Evolutionary conservation across 2,797 vertebrate species (phyloP).

Genomic region (Arvicola amphibius): DNA sequence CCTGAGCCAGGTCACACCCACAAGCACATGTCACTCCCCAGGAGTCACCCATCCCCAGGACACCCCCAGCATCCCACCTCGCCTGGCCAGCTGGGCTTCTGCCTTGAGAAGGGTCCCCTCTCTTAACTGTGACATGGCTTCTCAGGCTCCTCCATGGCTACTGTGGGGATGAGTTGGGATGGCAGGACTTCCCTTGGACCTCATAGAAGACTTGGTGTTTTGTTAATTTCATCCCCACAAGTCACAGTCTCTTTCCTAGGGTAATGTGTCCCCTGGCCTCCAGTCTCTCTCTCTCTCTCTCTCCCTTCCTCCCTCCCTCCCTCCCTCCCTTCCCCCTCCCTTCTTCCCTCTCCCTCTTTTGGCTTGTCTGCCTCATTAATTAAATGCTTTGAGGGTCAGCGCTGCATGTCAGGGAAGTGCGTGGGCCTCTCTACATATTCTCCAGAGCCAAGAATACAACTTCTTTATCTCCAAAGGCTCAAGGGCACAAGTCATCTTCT

Average conservation of each 20-base stretch:
- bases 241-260: not conserved
- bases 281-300: too few species aligned
- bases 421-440: conserved; percentile 7
- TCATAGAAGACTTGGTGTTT: not conserved
- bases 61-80: not conserved
- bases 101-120: not conserved
- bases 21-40: accelerated
- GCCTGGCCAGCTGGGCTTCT: not conserved
- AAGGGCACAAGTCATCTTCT: not conserved
- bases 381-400: not conserved
- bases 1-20: not conserved
- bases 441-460: not conserved
- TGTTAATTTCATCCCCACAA: too few species aligned
- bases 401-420: not conserved
- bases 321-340: too few species aligned
- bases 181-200: not conserved
- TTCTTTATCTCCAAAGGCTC: not conserved
- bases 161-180: not conserved
- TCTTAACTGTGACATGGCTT: not conserved
- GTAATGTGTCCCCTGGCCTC: not conserved
- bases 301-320: too few species aligned
- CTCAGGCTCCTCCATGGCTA: not conserved
- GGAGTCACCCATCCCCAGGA: not conserved
- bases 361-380: not conserved
- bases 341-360: too few species aligned